Base-by-base conservation (phyloP, 2,888 invertebrate genomes). In the Leistus spinibarbis region DNA sequence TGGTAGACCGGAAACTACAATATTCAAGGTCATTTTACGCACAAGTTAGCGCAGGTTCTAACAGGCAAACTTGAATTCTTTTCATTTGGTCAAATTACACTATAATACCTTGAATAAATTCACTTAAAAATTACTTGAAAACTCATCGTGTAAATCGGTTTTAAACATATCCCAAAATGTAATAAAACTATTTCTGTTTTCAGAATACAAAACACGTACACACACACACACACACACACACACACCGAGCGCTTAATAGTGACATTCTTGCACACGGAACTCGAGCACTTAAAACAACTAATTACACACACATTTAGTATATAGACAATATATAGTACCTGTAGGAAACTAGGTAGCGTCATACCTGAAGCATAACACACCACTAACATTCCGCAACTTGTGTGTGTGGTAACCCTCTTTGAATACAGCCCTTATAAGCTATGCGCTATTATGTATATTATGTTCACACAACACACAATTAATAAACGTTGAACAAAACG, bases 361-460 rank as follows among this genome's bases (percentile, higher is more conserved):
- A 40, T 40, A 40, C 40, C 40, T 40, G 40, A 13, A 40, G 69
- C 69, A 69, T 69, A 69, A 69, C 69, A 60, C 69, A 27, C 57
- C 69, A 69, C 40, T 40, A 60, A 69, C 69, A 69, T 69, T 69
- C 69, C 69, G 56, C 57, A 69, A 69, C 60, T 69, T 69, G 69
- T n/a, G n/a, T n/a, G n/a, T n/a, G n/a, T 27, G 66, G 66, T 54
- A 23, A 54, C 40, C 68, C 68, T 68, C 68, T 68, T 68, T 68
- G 68, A 68, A 57, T 62, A 4, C 62, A 13, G 22, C 4, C 22
- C 19, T 17, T 19, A 40, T 5, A 40, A 40, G 40, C 40, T 40
- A 40, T 40, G n/a, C n/a, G n/a, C n/a, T n/a, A n/a, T n/a, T n/a
- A n/a, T n/a, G 40, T 40, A 1, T 40, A 13, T 13, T 40, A 40